Conservation (phyloP, 2,113 vertebrate genomes). For the Pterocles gutturalis region DNA sequence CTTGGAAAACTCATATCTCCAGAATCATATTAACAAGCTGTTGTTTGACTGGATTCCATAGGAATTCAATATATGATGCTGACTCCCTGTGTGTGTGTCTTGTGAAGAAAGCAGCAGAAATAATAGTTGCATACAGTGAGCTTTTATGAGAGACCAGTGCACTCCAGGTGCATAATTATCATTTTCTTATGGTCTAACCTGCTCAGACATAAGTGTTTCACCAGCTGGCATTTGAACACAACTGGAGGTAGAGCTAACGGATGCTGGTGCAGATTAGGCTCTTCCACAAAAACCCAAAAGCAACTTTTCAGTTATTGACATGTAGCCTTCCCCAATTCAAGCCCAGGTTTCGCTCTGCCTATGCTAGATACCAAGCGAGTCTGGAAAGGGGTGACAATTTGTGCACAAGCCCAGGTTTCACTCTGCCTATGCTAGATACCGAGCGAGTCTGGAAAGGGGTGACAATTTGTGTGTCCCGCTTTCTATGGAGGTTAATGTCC, state of each 20-base stretch:
- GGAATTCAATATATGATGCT: neutral
- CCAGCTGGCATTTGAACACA: neutral
- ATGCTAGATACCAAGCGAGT: neutral
- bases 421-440: too few relatives aligned
- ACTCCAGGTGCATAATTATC: neutral
- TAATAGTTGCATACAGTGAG: neutral
- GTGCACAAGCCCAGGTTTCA: neutral
- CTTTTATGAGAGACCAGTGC: neutral
- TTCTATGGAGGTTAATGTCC: neutral
- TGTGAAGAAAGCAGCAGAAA: neutral
- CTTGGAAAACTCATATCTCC: neutral
- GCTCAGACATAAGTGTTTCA: neutral
- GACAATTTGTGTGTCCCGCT: neutral
- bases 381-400: neutral
- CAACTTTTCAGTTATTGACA: neutral
- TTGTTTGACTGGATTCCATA: neutral
- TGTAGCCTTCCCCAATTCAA: neutral
- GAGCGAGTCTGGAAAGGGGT: neutral
- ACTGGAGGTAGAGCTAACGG: neutral
- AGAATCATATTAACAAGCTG: neutral
- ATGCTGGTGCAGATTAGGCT: neutral
- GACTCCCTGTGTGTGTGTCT: neutral
- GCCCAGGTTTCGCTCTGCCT: neutral
- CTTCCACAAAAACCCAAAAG: neutral
- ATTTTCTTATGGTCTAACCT: neutral